Percentiles rank a stretch among this genome's conserved stretches.
phyloP scores from a whole-genome alignment of 2,888 invertebrate species.

The Drosophila lutescens region DNA sequence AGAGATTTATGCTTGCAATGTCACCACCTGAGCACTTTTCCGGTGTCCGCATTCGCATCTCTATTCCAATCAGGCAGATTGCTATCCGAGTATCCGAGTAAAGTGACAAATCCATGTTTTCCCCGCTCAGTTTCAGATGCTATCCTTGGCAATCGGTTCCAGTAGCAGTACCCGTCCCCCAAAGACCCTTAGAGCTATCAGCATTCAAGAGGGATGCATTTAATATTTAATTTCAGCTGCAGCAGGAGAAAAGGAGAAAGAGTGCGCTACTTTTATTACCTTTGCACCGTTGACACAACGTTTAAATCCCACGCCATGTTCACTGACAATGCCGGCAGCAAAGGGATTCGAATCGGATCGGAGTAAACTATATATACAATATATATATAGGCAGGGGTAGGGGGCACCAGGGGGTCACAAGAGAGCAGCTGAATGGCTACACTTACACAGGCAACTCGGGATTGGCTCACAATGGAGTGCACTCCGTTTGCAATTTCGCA shows the following conservation, averaged over 20 bases:
- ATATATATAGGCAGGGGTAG: neutral
- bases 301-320: constrained; percentile 65
- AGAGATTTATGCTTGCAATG: constrained; percentile 7
- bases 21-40: neutral
- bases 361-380: constrained; percentile 13
- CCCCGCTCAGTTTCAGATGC: constrained; percentile 4
- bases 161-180: neutral
- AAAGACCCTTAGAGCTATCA: constrained; percentile 35
- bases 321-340: constrained; percentile 57
- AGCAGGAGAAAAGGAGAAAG: constrained; percentile 18
- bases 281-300: constrained; percentile 69
- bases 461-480: constrained; percentile 39
- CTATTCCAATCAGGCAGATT: constrained; percentile 28
- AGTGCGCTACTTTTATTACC: constrained; percentile 73
- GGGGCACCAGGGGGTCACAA: constrained; percentile 16
- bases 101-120: constrained; percentile 31
- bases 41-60: constrained; percentile 16
- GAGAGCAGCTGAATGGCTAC: constrained; percentile 46
- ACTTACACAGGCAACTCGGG: constrained; percentile 44
- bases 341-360: constrained; percentile 31
- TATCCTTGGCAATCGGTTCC: no score
- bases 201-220: constrained; percentile 60
- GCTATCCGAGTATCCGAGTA: constrained; percentile 4
- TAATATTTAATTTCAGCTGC: constrained; percentile 70
- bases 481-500: constrained; percentile 63